A percentile compares a stretch with the other conserved stretches of the same genome.
Conservation (phyloP, 2,113 vertebrate species). For the Quiscalus mexicanus region DNA sequence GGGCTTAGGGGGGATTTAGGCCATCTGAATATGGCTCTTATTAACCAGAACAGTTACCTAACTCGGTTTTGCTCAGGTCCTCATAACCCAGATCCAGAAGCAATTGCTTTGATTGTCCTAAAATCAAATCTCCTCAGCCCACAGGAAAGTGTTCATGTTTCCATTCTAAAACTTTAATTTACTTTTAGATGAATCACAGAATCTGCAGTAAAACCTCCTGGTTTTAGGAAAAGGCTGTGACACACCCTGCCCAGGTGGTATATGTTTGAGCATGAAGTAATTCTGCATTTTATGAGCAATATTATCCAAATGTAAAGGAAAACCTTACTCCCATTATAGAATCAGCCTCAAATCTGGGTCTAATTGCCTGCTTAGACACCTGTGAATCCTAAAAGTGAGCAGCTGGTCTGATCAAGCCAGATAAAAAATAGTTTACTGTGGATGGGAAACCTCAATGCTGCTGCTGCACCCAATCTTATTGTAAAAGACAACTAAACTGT, state of each 20-base stretch:
- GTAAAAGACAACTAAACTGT: neutral
- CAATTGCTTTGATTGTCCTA: neutral
- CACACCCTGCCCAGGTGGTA: neutral
- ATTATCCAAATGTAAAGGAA: neutral
- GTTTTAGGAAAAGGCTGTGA: neutral
- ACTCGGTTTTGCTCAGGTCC: neutral
- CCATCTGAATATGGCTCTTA: neutral
- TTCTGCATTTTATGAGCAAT: neutral
- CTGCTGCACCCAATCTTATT: neutral
- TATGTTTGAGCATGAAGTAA: neutral
- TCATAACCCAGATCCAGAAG: neutral
- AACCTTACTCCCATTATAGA: neutral
- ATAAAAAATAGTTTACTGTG: neutral
- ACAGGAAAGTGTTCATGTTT: neutral
- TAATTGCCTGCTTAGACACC: neutral
- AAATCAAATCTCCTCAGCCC: neutral
- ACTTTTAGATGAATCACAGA: neutral
- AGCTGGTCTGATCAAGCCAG: neutral
- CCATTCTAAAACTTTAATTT: neutral
- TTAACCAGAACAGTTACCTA: constrained; percentile 25
- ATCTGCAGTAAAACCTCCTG: neutral
- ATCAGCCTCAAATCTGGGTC: neutral
- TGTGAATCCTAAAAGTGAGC: neutral
- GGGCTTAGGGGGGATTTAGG: neutral
- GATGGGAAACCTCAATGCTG: neutral